A percentile compares a stretch with the other conserved stretches of the same genome.
These are phyloP conservation scores for Electrona antarctica DNA, from an alignment of 2,113 vertebrate genomes.

Conservation along the genomic window DNA sequence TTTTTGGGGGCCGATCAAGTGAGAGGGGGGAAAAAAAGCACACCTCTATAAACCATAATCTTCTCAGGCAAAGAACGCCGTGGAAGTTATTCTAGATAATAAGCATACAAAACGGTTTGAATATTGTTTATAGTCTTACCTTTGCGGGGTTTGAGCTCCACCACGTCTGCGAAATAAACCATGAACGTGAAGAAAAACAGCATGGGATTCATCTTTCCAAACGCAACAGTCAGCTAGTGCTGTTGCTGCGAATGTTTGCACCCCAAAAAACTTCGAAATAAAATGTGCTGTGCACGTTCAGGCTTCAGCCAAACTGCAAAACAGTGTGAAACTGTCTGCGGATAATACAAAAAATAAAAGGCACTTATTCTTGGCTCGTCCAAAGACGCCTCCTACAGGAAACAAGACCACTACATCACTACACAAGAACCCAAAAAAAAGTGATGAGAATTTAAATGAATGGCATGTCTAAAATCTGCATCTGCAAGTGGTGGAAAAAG, in stretches of 20 bases:
- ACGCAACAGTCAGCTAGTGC: conserved; percentile 34
- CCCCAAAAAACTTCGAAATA: conserved; percentile 26
- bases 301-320: conserved; percentile 53
- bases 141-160: conserved; percentile 67
- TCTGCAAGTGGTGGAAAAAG: too few species aligned
- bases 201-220: conserved; percentile 67
- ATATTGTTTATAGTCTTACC: conserved; percentile 58
- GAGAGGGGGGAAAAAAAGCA: background rate
- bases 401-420: background rate
- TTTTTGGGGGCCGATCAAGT: background rate
- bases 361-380: conserved; percentile 34
- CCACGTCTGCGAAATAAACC: conserved; percentile 62
- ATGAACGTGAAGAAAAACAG: conserved; percentile 63
- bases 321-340: conserved; percentile 46
- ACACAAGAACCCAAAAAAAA: background rate
- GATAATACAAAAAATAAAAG: background rate
- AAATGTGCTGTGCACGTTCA: conserved; percentile 43
- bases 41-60: background rate
- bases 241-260: conserved; percentile 1
- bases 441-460: too few species aligned
- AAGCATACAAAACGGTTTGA: background rate
- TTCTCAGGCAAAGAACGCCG: background rate
- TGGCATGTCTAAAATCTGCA: background rate
- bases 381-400: conserved; percentile 74
- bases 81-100: background rate